A percentile compares a stretch with the other conserved stretches of the same genome.
Evolutionary conservation across 2,113 vertebrate species (phyloP).

Genomic region (Columba janthina): DNA sequence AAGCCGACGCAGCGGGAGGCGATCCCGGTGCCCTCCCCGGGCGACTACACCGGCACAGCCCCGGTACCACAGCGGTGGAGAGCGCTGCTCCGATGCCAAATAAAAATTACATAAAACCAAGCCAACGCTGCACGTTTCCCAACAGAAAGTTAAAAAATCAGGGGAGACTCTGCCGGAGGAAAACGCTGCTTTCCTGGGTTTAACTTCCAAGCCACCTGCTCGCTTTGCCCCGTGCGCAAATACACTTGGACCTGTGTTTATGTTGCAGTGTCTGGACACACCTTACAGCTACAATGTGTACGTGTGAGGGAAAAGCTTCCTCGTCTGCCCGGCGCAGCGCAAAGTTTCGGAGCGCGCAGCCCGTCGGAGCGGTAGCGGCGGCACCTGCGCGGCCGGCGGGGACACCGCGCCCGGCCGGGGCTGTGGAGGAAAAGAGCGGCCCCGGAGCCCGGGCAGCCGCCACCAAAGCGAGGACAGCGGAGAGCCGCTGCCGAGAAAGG

Average conservation of each 20-base stretch:
- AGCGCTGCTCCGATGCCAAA: background rate
- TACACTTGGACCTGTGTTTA: accelerated
- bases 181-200: background rate
- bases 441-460: background rate
- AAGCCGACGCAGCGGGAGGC: background rate
- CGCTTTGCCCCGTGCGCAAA: background rate
- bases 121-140: background rate
- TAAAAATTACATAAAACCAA: background rate
- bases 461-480: background rate
- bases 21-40: background rate
- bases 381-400: background rate
- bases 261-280: background rate
- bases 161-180: background rate
- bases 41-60: background rate
- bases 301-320: background rate
- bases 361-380: background rate
- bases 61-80: background rate
- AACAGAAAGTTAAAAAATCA: slow-evolving; percentile 7
- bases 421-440: background rate
- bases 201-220: background rate
- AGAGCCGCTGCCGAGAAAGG: background rate
- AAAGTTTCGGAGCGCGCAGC: background rate
- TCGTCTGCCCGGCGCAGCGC: background rate
- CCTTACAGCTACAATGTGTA: accelerated
- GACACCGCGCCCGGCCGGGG: background rate